A percentile compares a stretch with the other conserved stretches of the same genome.
These are phyloP conservation scores for Pseudococcus viburni DNA, from an alignment of 2,888 invertebrate species.

Conservation along the genomic window DNA sequence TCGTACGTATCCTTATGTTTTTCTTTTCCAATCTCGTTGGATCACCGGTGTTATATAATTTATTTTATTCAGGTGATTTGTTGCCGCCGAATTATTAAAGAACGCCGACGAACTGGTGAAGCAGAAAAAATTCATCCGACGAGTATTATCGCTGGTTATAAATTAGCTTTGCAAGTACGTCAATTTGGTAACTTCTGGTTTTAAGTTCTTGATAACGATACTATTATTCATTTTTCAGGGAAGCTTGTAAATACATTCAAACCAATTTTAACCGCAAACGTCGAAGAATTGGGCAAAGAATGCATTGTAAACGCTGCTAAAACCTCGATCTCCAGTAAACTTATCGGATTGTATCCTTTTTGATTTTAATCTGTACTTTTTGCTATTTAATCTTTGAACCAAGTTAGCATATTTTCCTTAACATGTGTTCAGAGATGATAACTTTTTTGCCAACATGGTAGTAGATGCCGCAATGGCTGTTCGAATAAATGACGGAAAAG, in stretches of 20 bases:
- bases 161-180: slow-evolving; percentile 95
- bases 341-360: slow-evolving; percentile 96
- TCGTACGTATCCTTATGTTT: slow-evolving; percentile 82
- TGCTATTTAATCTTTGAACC: too few species aligned
- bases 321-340: slow-evolving; percentile 99
- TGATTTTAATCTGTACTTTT: not conserved
- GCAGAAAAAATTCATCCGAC: slow-evolving; percentile 99
- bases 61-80: slow-evolving; percentile 74
- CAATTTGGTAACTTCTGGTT: not conserved
- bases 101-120: slow-evolving; percentile 99
- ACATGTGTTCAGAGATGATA: slow-evolving; percentile 82
- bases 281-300: slow-evolving; percentile 91
- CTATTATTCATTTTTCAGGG: slow-evolving; percentile 72
- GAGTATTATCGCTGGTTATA: slow-evolving; percentile 96
- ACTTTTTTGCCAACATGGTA: slow-evolving; percentile 95
- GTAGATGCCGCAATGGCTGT: slow-evolving; percentile 95
- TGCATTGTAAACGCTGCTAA: slow-evolving; percentile 94
- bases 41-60: not conserved
- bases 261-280: slow-evolving; percentile 93
- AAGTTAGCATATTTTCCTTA: slow-evolving; percentile 15
- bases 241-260: slow-evolving; percentile 96
- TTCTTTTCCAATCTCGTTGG: not conserved
- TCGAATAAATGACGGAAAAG: slow-evolving; percentile 88
- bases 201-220: not conserved
- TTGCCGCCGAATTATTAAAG: slow-evolving; percentile 83